Evolutionary conservation across 2,888 invertebrate genomes (phyloP).

Genomic region (Lepidochrysops patricia): DNA sequence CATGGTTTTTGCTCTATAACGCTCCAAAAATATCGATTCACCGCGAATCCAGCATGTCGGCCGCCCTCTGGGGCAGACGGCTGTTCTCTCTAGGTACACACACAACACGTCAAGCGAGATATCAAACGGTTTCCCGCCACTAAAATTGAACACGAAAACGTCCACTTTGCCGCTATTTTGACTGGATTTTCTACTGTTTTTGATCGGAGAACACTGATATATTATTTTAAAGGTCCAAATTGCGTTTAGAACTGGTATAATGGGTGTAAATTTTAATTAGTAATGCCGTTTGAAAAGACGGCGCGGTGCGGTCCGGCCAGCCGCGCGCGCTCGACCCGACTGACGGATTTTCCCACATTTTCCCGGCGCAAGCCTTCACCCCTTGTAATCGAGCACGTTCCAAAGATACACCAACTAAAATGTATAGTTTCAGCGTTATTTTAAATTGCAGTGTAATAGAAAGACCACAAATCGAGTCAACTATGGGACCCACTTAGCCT

Average conservation of each 20-base stretch:
- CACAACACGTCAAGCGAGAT: conserved; percentile 72
- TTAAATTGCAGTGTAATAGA: conserved; percentile 11
- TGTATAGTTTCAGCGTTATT: conserved; percentile 25
- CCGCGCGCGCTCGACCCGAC: conserved; percentile 61
- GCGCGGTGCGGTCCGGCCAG: conserved; percentile 44
- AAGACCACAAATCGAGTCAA: not conserved
- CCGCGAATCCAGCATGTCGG: conserved; percentile 72
- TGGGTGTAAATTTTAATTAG: conserved; percentile 59
- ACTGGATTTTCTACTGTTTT: not conserved
- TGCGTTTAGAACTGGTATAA: conserved; percentile 47
- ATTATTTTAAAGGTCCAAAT: conserved; percentile 30
- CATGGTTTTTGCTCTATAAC: conserved; percentile 65
- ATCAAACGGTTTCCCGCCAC: conserved; percentile 74
- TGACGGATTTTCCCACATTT: conserved; percentile 66
- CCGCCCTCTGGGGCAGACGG: conserved; percentile 70
- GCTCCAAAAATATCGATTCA: conserved; percentile 74
- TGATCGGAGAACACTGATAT: conserved; percentile 19
- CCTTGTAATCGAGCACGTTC: conserved; percentile 69
- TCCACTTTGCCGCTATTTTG: conserved; percentile 28
- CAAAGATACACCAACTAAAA: conserved; percentile 49
- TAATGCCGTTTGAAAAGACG: conserved; percentile 35
- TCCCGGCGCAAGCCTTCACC: conserved; percentile 73
- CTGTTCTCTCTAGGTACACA: conserved; percentile 69
- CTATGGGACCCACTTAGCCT: not conserved
- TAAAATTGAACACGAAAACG: conserved; percentile 55